Conservation (phyloP, 2,888 invertebrate species). For the Empis livida region DNA sequence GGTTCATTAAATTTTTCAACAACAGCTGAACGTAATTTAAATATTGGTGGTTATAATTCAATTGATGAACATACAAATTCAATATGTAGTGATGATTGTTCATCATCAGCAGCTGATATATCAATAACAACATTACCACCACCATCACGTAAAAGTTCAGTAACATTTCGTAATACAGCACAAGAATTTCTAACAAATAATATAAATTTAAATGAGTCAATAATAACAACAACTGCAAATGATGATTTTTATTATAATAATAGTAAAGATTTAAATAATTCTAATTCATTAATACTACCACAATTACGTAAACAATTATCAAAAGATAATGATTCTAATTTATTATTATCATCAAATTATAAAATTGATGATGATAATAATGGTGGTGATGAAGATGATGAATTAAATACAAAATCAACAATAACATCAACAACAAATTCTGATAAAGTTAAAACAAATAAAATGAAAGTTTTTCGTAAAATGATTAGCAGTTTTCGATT, state of each 20-base stretch:
- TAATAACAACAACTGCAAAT: too few relatives aligned
- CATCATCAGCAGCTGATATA: slow-evolving; percentile 20
- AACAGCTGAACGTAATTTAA: slow-evolving; percentile 1
- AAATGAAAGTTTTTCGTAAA: slow-evolving; percentile 12
- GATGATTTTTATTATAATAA: slow-evolving; percentile 19
- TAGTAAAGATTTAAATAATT: slow-evolving; percentile 1
- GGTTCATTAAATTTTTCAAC: slow-evolving; percentile 8
- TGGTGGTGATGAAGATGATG: slow-evolving; percentile 3
- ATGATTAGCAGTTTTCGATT: slow-evolving; percentile 8
- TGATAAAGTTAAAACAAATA: slow-evolving; percentile 11
- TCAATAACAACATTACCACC: slow-evolving; percentile 14
- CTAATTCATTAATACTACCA: slow-evolving; percentile 3
- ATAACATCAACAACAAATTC: slow-evolving; percentile 8
- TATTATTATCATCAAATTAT: not conserved
- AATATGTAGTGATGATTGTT: slow-evolving; percentile 24
- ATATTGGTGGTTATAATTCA: slow-evolving; percentile 2
- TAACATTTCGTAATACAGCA: slow-evolving; percentile 25
- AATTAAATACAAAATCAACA: slow-evolving; percentile 14
- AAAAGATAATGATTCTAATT: not conserved
- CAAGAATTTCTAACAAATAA: too few relatives aligned
- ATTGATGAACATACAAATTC: slow-evolving; percentile 17
- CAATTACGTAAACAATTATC: slow-evolving; percentile 3
- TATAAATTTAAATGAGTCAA: too few relatives aligned
- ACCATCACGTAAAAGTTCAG: slow-evolving; percentile 31
- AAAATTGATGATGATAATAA: slow-evolving; percentile 8